Percentiles rank a stretch among this genome's conserved stretches.
Evolutionary conservation across 2,113 vertebrate genomes (phyloP).

Genomic region (Vanacampus margaritifer): DNA sequence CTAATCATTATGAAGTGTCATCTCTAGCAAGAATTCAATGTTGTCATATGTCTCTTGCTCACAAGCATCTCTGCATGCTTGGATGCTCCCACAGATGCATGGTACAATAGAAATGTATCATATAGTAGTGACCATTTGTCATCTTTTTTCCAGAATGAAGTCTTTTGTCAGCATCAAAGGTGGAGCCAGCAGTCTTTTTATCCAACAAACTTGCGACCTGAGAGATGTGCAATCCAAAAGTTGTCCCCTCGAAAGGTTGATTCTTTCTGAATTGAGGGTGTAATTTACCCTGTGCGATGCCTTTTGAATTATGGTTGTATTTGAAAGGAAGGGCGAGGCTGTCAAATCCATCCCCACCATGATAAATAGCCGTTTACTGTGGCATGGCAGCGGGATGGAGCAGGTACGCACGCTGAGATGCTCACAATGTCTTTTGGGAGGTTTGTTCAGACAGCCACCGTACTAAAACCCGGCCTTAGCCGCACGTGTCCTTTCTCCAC

Average conservation of each 20-base stretch:
- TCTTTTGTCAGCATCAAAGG: constrained; percentile 35
- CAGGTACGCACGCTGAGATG: constrained; percentile 50
- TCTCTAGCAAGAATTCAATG: not conserved
- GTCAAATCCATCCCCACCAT: constrained; percentile 62
- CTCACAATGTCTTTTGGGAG: constrained; percentile 49
- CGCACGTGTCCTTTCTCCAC: constrained; percentile 46
- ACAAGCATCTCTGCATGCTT: constrained; percentile 21
- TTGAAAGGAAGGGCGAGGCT: constrained; percentile 43
- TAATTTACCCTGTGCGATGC: constrained; percentile 52
- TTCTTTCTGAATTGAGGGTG: constrained; percentile 51
- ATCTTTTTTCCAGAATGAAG: constrained; percentile 37
- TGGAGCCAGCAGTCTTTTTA: constrained; percentile 46
- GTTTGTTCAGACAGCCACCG: constrained; percentile 50
- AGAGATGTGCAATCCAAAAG: constrained; percentile 50
- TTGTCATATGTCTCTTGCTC: constrained; percentile 8
- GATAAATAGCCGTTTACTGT: constrained; percentile 70
- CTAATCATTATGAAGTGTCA: not conserved
- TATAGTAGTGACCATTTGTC: constrained; percentile 44
- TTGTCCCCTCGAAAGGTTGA: constrained; percentile 52
- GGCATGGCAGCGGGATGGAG: constrained; percentile 58
- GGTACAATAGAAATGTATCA: constrained; percentile 31
- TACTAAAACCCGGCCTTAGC: constrained; percentile 43
- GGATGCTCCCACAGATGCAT: constrained; percentile 9
- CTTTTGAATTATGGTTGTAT: constrained; percentile 47
- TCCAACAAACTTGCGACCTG: constrained; percentile 46